Evolutionary conservation across 2,888 invertebrate species (phyloP).

Genomic region (Dastarcus helophoroides): DNA sequence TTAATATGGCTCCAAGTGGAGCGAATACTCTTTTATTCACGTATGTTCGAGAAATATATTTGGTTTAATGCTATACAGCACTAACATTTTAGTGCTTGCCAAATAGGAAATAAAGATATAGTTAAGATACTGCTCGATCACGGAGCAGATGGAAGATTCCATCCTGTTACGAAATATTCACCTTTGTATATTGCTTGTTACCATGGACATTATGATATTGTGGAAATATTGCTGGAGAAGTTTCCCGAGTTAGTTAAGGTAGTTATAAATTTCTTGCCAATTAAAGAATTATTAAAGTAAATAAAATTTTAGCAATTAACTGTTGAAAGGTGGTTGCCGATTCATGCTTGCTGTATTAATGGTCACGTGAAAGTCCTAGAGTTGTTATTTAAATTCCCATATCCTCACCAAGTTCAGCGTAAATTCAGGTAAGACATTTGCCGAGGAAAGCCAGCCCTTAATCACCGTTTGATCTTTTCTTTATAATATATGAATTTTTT

Average conservation of each 20-base stretch:
- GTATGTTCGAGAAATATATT: slow-evolving; percentile 42
- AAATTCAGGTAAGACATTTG: slow-evolving; percentile 42
- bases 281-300: not conserved
- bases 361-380: slow-evolving; percentile 71
- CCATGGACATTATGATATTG: slow-evolving; percentile 71
- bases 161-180: slow-evolving; percentile 84
- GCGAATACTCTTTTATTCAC: slow-evolving; percentile 78
- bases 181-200: slow-evolving; percentile 86
- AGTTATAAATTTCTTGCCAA: slow-evolving; percentile 1
- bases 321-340: slow-evolving; percentile 83
- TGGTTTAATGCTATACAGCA: not conserved
- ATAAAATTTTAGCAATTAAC: slow-evolving; percentile 56
- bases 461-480: too few species aligned
- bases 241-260: slow-evolving; percentile 78
- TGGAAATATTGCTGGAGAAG: slow-evolving; percentile 59
- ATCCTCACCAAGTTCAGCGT: slow-evolving; percentile 58
- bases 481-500: too few species aligned
- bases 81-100: slow-evolving; percentile 59
- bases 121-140: slow-evolving; percentile 66
- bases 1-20: slow-evolving; percentile 81
- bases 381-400: slow-evolving; percentile 66
- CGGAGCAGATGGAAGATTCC: slow-evolving; percentile 80
- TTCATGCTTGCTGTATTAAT: slow-evolving; percentile 87
- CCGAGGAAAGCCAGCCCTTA: too few species aligned
- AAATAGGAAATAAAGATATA: slow-evolving; percentile 68